These are phyloP conservation scores for Papilio aristodemus DNA, from an alignment of 1,140 invertebrate genomes.

Conservation along the genomic window DNA sequence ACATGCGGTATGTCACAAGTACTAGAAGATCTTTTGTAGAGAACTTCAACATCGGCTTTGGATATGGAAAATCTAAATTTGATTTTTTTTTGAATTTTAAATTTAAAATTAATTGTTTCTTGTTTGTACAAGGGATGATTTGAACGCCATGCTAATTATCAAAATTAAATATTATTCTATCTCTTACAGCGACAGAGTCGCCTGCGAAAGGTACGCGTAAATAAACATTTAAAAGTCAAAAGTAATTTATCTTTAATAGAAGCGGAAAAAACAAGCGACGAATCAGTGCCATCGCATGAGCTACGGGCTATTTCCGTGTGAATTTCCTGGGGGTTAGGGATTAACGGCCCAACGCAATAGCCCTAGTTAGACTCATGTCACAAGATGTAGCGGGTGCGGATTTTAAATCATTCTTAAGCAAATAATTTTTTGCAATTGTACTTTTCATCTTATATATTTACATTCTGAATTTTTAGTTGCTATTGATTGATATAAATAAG, in stretches of 20 bases:
- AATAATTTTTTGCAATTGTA: too few relatives aligned
- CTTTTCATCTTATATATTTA: too few relatives aligned
- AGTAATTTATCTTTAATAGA: constrained; percentile 32
- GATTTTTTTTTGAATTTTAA: too few relatives aligned
- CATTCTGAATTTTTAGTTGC: too few relatives aligned
- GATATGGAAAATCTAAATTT: too few relatives aligned
- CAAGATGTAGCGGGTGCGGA: not conserved
- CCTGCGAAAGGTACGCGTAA: not conserved
- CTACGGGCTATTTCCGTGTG: constrained; percentile 44
- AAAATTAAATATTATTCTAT: too few relatives aligned
- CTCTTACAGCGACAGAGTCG: not conserved
- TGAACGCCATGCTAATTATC: not conserved
- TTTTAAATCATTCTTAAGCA: not conserved
- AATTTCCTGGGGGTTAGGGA: constrained; percentile 41
- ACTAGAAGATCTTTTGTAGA: too few relatives aligned
- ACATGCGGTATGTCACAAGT: too few relatives aligned
- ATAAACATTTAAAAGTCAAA: constrained; percentile 9
- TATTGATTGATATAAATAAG: too few relatives aligned
- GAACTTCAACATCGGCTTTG: too few relatives aligned
- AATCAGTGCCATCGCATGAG: constrained; percentile 23
- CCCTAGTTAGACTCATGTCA: not conserved
- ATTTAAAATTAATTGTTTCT: too few relatives aligned
- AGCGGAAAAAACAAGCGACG: constrained; percentile 37
- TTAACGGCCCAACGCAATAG: constrained; percentile 34
- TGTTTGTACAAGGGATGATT: too few relatives aligned